These are phyloP conservation scores for Dichetophora obliterata DNA, from an alignment of 2,888 invertebrate genomes.

Conservation along the genomic window DNA sequence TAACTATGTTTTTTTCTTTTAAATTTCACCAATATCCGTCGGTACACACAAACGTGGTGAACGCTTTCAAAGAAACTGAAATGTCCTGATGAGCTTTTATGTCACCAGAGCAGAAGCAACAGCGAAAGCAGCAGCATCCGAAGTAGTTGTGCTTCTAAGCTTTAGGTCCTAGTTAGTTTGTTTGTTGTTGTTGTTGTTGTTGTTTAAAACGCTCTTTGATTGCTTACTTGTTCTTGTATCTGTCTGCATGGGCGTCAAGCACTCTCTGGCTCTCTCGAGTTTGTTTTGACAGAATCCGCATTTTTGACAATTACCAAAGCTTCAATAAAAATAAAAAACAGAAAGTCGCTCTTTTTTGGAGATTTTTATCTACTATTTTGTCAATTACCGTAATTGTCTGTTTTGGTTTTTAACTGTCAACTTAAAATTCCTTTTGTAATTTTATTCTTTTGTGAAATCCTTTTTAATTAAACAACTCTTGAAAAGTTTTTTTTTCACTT, in stretches of 20 bases:
- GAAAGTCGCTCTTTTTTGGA: no score
- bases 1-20: not conserved
- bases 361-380: no score
- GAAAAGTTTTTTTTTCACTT: no score
- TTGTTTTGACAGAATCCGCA: not conserved
- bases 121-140: not conserved
- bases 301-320: not conserved
- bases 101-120: not conserved
- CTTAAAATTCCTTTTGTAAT: no score
- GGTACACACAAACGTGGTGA: conserved; percentile 37
- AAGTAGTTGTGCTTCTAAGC: not conserved
- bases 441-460: no score
- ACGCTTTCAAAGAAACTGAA: conserved; percentile 36
- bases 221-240: not conserved
- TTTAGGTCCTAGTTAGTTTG: not conserved
- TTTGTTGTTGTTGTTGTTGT: not conserved
- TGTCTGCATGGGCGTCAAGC: no score
- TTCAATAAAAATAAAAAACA: no score
- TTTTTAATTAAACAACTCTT: no score
- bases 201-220: not conserved
- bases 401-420: no score
- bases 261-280: not conserved
- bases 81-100: conserved; percentile 24
- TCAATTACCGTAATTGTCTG: no score
- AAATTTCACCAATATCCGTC: conserved; percentile 26